Evolutionary conservation across 2,888 invertebrate genomes (phyloP), one percentile per base, ranked within the genome.

Genomic region (Molorchus minor): DNA sequence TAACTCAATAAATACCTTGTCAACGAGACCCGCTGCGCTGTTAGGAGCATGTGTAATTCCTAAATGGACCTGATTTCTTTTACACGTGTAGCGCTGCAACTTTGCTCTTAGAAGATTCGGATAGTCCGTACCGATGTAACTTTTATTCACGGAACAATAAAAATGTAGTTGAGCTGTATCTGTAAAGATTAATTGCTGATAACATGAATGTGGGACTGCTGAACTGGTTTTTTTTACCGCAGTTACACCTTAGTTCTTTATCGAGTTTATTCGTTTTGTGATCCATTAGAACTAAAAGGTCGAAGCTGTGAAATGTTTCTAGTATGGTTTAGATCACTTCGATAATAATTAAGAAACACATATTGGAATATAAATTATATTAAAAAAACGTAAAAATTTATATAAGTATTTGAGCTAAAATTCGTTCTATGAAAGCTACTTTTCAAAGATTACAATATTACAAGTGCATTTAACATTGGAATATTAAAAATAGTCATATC

Each of bases 141-240:
- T n/a, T n/a, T 41, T 41, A 13, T 41, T 41, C 21, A 41, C 12
- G 20, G 17, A 17, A 19, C 21, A 20, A 41, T 21, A 41, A 41
- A 41, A 41, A 21, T 15, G 20, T 41, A n/a, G 21, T 10, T 20
- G n/a, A 20, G 41, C 20, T 17, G 2, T 41, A 20, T 41, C 41
- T 20, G 13, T 21, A 41, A 41, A 41, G 41, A 41, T 20, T 33
- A 33, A 33, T 33, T 12, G 12, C 3, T 33, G 12, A 33, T 33
- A 7, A n/a, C 12, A 3, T 3, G n/a, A 10, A 7, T 33, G 33
- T 33, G 5, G 12, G 33, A n/a, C 33, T 12, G 7, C 33, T 7
- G n/a, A 33, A 7, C 33, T 33, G 12, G 3, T 7, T 3, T 33
- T 25, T 25, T 5, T 33, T 7, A 33, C 33, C 33, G n/a, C n/a